Conservation (phyloP, 1,140 invertebrate species). For the Rhizoglyphus robini region DNA sequence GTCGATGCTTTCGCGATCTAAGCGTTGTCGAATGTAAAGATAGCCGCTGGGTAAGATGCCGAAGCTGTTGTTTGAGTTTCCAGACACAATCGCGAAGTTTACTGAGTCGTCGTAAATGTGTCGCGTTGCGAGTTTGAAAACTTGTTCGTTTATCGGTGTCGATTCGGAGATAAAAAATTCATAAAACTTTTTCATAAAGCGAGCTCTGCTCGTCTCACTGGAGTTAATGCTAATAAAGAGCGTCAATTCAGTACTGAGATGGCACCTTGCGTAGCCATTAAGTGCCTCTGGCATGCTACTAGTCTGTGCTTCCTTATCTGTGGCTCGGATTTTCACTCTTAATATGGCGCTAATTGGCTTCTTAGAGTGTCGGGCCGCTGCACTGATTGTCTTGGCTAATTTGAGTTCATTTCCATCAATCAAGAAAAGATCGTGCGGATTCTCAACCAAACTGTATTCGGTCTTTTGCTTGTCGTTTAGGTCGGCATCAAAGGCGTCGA, state of each 20-base stretch:
- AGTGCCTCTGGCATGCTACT: no score
- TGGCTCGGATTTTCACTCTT: background rate
- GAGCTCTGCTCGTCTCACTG: background rate
- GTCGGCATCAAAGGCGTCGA: conserved; percentile 66
- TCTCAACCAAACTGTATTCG: conserved; percentile 62
- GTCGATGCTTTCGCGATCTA: conserved; percentile 77
- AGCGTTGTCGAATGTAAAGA: conserved; percentile 59
- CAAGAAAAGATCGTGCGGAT: conserved; percentile 30
- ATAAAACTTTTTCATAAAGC: conserved; percentile 73
- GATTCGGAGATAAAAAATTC: conserved; percentile 79
- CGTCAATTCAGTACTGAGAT: background rate
- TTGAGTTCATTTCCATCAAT: background rate
- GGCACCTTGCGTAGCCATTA: background rate
- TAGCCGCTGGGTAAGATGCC: conserved; percentile 79
- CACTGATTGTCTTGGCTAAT: background rate
- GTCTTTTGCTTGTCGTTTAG: conserved; percentile 63
- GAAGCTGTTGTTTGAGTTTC: conserved; percentile 62
- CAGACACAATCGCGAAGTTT: conserved; percentile 51
- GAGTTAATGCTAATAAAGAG: background rate
- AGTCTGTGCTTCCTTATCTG: background rate
- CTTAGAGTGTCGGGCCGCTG: no score
- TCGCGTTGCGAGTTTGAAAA: conserved; percentile 54
- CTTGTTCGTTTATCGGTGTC: conserved; percentile 70
- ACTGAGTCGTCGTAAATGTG: background rate
- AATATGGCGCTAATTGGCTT: conserved; percentile 1